A percentile compares a stretch with the other conserved stretches of the same genome.
Conservation (phyloP, 2,888 invertebrate genomes). For the Odiellus spinosus region DNA sequence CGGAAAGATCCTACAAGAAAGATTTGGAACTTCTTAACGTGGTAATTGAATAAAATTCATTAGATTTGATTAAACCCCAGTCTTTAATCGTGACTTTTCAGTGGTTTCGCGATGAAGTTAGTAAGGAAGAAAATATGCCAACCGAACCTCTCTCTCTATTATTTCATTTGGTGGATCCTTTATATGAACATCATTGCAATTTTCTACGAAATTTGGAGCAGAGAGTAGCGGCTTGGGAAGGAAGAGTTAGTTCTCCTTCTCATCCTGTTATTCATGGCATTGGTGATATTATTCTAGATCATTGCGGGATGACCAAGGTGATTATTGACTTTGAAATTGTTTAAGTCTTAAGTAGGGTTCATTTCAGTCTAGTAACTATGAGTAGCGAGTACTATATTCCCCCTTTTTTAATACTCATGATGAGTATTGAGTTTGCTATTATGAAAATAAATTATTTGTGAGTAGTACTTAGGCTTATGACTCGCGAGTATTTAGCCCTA, state of each 20-base stretch:
- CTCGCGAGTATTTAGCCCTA: no score
- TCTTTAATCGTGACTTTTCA: conserved; percentile 28
- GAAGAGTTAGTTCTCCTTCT: no score
- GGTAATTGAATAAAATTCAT: conserved; percentile 38
- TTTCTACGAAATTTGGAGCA: conserved; percentile 63
- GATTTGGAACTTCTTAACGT: conserved; percentile 80
- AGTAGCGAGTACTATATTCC: no score
- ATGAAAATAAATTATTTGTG: no score
- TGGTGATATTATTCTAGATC: conserved; percentile 8
- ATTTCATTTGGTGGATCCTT: conserved; percentile 46
- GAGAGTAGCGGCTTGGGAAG: conserved; percentile 48
- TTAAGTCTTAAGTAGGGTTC: no score
- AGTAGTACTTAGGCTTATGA: no score
- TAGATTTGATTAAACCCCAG: conserved; percentile 3
- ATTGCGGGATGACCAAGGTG: conserved; percentile 11
- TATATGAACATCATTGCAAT: conserved; percentile 64
- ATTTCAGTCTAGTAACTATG: no score
- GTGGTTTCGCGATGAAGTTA: conserved; percentile 58
- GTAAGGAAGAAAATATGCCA: conserved; percentile 43
- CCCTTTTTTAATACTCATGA: no score
- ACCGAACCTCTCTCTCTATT: conserved; percentile 42
- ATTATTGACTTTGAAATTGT: no score
- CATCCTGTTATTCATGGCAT: conserved; percentile 3
- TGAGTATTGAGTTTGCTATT: no score
- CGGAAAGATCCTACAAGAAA: conserved; percentile 84